phyloP scores from a whole-genome alignment of 2,888 invertebrate species.

The Xestoiulus laeticollis region DNA sequence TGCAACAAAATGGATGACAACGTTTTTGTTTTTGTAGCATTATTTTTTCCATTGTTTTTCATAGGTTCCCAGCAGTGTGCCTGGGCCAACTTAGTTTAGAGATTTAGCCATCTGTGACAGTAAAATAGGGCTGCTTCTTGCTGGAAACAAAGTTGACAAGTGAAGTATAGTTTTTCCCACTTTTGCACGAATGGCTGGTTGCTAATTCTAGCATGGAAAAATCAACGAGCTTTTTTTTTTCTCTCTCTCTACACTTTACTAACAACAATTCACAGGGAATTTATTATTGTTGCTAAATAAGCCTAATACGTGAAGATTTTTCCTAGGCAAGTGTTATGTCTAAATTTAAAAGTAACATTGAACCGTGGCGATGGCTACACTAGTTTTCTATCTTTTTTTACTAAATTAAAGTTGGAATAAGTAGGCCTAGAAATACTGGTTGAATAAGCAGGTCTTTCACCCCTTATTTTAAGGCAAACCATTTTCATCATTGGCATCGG shows the following conservation, averaged over 20 bases:
- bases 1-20: background rate
- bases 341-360: constrained; percentile 19
- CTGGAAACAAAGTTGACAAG: constrained; percentile 26
- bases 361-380: constrained; percentile 16
- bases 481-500: constrained; percentile 6
- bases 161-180: constrained; percentile 24
- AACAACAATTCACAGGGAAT: constrained; percentile 26
- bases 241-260: background rate
- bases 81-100: background rate
- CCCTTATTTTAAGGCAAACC: background rate
- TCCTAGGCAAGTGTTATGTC: constrained; percentile 18
- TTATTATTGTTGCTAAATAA: constrained; percentile 26
- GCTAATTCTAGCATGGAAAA: constrained; percentile 17
- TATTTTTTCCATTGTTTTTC: constrained; percentile 13
- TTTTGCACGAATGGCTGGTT: constrained; percentile 26
- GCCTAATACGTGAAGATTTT: background rate
- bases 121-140: constrained; percentile 16
- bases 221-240: background rate
- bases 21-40: background rate
- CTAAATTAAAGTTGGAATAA: background rate
- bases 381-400: background rate
- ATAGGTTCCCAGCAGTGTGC: background rate
- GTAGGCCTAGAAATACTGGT: background rate
- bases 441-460: constrained; percentile 26
- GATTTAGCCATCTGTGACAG: constrained; percentile 26